Percentiles rank a stretch among this genome's conserved stretches.
Evolutionary conservation across 2,888 invertebrate genomes (phyloP).

Genomic region (Epiblema foenella): DNA sequence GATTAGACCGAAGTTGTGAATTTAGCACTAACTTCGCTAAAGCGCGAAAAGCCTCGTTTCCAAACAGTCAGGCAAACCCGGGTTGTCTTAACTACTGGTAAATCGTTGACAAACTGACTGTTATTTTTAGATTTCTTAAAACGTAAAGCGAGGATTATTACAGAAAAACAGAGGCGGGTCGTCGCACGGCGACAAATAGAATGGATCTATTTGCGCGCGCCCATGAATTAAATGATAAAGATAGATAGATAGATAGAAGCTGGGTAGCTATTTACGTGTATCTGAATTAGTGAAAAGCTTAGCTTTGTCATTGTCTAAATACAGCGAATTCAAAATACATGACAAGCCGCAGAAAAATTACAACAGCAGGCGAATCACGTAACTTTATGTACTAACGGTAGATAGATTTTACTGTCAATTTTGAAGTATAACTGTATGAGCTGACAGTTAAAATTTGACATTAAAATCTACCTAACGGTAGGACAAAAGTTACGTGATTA

Average conservation of each 20-base stretch:
- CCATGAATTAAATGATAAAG: slow-evolving; percentile 40
- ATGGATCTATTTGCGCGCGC: slow-evolving; percentile 34
- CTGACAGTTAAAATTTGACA: too few relatives aligned
- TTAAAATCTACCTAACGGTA: too few relatives aligned
- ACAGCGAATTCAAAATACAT: slow-evolving; percentile 14
- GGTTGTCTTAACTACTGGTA: not conserved
- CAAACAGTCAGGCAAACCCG: not conserved
- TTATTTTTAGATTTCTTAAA: slow-evolving; percentile 31
- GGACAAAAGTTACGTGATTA: too few relatives aligned
- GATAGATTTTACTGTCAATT: too few relatives aligned
- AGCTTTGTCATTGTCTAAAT: slow-evolving; percentile 29
- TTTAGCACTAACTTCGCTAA: not conserved
- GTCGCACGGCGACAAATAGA: slow-evolving; percentile 36
- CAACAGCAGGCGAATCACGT: too few relatives aligned
- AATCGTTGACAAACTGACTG: not conserved
- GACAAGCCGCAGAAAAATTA: not conserved
- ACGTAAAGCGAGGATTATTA: slow-evolving; percentile 29
- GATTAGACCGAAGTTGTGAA: not conserved
- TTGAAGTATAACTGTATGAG: too few relatives aligned
- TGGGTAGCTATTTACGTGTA: slow-evolving; percentile 19
- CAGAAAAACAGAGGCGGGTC: slow-evolving; percentile 35
- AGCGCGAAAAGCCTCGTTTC: not conserved
- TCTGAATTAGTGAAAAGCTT: slow-evolving; percentile 22
- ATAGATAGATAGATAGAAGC: too few relatives aligned
- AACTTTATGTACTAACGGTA: too few relatives aligned